Evolutionary conservation across 2,113 vertebrate species (phyloP).

Genomic region (Lophura nycthemera): DNA sequence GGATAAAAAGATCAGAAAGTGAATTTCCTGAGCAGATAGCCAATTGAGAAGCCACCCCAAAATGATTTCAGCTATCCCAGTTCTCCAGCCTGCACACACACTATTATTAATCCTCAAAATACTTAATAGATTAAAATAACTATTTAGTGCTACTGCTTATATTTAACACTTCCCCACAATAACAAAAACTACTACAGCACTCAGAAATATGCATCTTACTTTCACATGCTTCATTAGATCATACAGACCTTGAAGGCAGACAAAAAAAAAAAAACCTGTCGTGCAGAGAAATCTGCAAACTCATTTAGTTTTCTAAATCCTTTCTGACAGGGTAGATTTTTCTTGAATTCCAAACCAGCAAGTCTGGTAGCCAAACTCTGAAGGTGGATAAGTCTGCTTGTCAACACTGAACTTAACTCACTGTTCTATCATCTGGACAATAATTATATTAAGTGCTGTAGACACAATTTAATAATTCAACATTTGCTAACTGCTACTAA

Average conservation of each 20-base stretch:
- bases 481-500: constrained; percentile 10
- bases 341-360: constrained; percentile 58
- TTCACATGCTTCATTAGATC: constrained; percentile 38
- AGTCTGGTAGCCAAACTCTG: not conserved
- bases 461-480: constrained; percentile 59
- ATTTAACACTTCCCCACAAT: not conserved
- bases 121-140: constrained; percentile 7
- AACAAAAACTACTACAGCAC: not conserved
- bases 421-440: constrained; percentile 26
- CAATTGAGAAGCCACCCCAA: not conserved
- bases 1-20: not conserved
- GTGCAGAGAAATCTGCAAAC: constrained; percentile 46
- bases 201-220: constrained; percentile 29
- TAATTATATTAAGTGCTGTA: constrained; percentile 48
- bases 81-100: not conserved
- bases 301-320: constrained; percentile 69
- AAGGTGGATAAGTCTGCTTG: constrained; percentile 36
- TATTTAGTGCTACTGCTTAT: not conserved
- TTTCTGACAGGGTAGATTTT: constrained; percentile 38
- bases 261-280: constrained; percentile 59
- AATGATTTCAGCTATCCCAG: not conserved
- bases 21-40: not conserved
- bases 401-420: constrained; percentile 1
- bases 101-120: not conserved
- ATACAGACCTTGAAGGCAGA: constrained; percentile 32